A percentile compares a stretch with the other conserved stretches of the same genome.
Evolutionary conservation across 1,140 invertebrate species (phyloP).

Genomic region (Eupeodes corollae): DNA sequence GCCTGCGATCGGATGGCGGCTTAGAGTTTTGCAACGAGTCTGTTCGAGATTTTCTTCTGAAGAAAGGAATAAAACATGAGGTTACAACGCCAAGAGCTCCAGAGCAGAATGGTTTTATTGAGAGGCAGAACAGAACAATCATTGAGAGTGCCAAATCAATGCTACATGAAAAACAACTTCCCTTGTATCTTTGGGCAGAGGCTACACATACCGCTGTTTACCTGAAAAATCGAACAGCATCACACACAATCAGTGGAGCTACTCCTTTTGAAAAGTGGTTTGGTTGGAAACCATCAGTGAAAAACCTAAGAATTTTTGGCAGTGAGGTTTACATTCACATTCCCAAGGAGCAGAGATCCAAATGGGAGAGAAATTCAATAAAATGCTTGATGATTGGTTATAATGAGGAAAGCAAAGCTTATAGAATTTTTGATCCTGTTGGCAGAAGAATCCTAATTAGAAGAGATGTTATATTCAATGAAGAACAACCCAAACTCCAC

Average conservation of each 20-base stretch:
- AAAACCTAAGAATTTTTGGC: slow-evolving; percentile 20
- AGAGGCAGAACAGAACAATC: slow-evolving; percentile 23
- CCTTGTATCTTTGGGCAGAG: slow-evolving; percentile 27
- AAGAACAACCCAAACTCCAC: background rate
- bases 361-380: slow-evolving; percentile 5
- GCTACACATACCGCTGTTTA: slow-evolving; percentile 32
- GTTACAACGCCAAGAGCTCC: too few species aligned
- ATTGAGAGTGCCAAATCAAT: slow-evolving; percentile 15
- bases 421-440: background rate
- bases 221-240: slow-evolving; percentile 33
- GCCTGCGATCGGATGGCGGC: slow-evolving; percentile 15
- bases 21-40: slow-evolving; percentile 13
- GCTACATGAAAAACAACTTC: slow-evolving; percentile 8
- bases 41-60: too few species aligned
- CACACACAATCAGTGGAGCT: slow-evolving; percentile 16
- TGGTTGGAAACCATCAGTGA: slow-evolving; percentile 17
- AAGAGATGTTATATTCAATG: slow-evolving; percentile 1
- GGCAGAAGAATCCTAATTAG: background rate
- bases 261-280: slow-evolving; percentile 34
- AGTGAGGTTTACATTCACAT: slow-evolving; percentile 5
- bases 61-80: too few species aligned
- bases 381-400: slow-evolving; percentile 23
- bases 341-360: slow-evolving; percentile 10
- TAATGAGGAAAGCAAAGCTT: slow-evolving; percentile 8
- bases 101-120: too few species aligned